Evolutionary conservation across 2,888 invertebrate genomes (phyloP), one percentile per base, ranked within the genome.

Genomic region (Eutolmus rufibarbis): DNA sequence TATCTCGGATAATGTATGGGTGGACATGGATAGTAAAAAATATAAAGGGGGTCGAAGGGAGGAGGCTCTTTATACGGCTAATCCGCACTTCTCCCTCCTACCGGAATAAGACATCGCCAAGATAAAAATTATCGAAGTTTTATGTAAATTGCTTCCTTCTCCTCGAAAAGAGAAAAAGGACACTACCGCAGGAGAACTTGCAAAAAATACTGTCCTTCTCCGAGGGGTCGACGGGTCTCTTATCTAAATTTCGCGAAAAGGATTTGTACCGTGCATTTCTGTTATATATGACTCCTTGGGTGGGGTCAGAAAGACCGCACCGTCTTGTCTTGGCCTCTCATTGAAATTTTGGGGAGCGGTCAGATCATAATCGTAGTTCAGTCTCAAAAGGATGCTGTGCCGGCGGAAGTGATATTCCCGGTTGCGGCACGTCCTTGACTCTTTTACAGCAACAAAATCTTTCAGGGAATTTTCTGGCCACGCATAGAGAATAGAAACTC

Each of bases 101-200:
- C 23, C 78, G n/a, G 78, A 78, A 78, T 43, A 40, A 23, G 23
- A 46, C 40, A 40, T 40, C 78, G 78, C 43, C 78, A 78, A 66
- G 78, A 78, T 78, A 78, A 78, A 78, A 78, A 78, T 78, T 78
- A 78, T 78, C 78, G 78, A 78, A 40, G 43, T 78, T 78, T 40
- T 78, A 78, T 78, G 78, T 43, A 78, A 78, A 78, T 78, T 78
- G 23, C 66, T 66, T 66, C 66, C 66, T 66, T 78, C 78, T 78
- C 37, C 40, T 40, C 40, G 14, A 43, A 40, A 19, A 46, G 77
- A 1, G n/a, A 19, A 51, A 51, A 66, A 66, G 66, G 66, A 19
- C 37, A 43, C 78, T n/a, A 78, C 66, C 23, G 23, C 43, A 78
- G 19, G 23, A 43, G 46, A 78, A 43, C 40, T 46, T 40, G 14